These are phyloP conservation scores for Falco rusticolus DNA, from an alignment of 2,797 vertebrate species.

Conservation along the genomic window DNA sequence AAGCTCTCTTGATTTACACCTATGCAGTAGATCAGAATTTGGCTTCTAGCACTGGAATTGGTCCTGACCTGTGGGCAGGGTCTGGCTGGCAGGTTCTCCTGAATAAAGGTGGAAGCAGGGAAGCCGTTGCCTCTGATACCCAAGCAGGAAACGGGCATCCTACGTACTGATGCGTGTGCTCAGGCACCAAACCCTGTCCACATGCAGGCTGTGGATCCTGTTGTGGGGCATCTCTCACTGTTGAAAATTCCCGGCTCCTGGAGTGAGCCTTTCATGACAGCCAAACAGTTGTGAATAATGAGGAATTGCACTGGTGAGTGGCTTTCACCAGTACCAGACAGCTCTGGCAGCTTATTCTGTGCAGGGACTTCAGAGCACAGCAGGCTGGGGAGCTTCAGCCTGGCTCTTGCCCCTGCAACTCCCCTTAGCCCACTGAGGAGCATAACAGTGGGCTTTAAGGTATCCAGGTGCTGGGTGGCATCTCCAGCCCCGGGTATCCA, in stretches of 20 bases:
- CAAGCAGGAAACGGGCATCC: not conserved
- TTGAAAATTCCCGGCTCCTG: not conserved
- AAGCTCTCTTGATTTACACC: conserved; percentile 1
- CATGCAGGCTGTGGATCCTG: accelerated
- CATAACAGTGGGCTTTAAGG: accelerated
- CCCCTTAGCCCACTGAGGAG: not conserved
- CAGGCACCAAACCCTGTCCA: not conserved
- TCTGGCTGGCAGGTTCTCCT: not conserved
- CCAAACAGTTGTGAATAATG: not conserved
- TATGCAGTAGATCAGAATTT: not conserved
- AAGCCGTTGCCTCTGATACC: not conserved
- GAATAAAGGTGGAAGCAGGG: not conserved
- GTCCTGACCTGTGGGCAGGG: not conserved
- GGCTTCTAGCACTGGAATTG: conserved; percentile 22
- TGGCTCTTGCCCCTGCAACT: not conserved
- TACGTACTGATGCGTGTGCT: accelerated
- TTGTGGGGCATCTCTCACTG: not conserved
- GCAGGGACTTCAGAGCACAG: not conserved
- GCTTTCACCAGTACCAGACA: not conserved
- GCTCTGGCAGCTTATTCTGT: not conserved
- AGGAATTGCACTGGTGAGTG: accelerated
- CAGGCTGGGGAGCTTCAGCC: not conserved
- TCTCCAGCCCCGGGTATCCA: not conserved
- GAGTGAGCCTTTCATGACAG: not conserved
- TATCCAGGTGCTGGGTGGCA: not conserved